Evolutionary conservation across 1,140 invertebrate species (phyloP), one percentile per base, ranked within the genome.

Genomic region (Oscheius sp.): DNA sequence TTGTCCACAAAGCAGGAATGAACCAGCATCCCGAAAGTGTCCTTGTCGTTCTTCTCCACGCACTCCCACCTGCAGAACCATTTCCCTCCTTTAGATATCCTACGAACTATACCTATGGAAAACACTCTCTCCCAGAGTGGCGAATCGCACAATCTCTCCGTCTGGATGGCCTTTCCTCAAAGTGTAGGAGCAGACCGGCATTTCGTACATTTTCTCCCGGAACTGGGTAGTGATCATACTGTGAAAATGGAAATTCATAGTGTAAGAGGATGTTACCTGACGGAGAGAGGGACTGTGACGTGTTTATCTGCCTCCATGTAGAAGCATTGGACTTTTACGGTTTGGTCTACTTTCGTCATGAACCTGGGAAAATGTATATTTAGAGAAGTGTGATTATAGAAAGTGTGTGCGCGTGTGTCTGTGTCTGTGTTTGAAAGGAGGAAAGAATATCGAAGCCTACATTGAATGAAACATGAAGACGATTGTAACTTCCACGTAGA

Each of bases 201-300:
- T 83, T 66, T 81, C 67, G 59, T 84, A 84, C 34, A 83, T 77
- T 69, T 83, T 77, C 63, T 83, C 77, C 28, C 80, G 82, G 67
- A 83, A 83, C 72, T 82, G 79, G 20, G 81, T 83, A 18, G 81
- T 84, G 62, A 83, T 84, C 79, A 82, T 82, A 61, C 82, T 83
- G 45, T 36, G 84, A 62, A 2, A 7, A 61, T 28, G 18, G 15
- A 3, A 45, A 31, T 0, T 69, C 26, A n/a, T 35, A 23, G 13
- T 61, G 13, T 61, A 65, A 65, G n/a, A 26, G 23, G 28, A 34
- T 10, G 61, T 62, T 20, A 83, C 81, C 81, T 82, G 31, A 83
- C 82, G 77, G 84, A 83, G 45, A 83, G 45, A 18, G 81, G 83
- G 15, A 79, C 77, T n/a, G 78, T 79, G 0, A 83, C 82, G 36